A percentile compares a stretch with the other conserved stretches of the same genome.
Evolutionary conservation across 1,140 invertebrate species (phyloP).

Genomic region (Danaus plexippus): DNA sequence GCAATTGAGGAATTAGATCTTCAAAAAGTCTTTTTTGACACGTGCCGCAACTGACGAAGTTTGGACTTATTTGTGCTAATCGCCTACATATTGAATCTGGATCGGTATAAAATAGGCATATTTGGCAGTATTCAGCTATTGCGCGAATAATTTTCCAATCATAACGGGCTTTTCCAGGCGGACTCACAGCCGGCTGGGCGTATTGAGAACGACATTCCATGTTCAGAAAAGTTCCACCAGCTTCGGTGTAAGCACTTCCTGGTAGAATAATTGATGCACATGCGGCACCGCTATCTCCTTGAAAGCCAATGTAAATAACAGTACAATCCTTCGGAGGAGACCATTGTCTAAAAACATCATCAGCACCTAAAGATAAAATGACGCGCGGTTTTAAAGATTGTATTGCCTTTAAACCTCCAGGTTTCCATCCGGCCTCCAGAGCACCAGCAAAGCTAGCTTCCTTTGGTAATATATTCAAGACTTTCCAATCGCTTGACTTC

Average conservation of each 20-base stretch:
- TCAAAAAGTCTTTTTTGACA: constrained; percentile 44
- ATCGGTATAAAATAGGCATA: constrained; percentile 45
- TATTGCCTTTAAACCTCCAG: constrained; percentile 35
- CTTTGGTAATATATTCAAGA: constrained; percentile 48
- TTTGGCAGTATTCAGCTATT: constrained; percentile 40
- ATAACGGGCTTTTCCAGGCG: constrained; percentile 47
- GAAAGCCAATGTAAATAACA: constrained; percentile 75
- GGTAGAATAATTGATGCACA: constrained; percentile 83
- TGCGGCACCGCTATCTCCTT: constrained; percentile 81
- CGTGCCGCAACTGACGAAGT: constrained; percentile 33
- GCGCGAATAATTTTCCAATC: constrained; percentile 62
- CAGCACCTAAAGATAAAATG: constrained; percentile 53
- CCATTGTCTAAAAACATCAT: constrained; percentile 51
- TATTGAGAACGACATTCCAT: constrained; percentile 55
- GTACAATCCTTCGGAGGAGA: constrained; percentile 23
- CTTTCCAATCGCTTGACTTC: constrained; percentile 31
- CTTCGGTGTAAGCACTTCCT: constrained; percentile 82
- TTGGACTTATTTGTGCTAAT: constrained; percentile 50
- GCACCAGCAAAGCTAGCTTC: constrained; percentile 59
- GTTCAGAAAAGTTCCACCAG: constrained; percentile 51
- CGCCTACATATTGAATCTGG: constrained; percentile 31
- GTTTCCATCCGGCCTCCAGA: constrained; percentile 53
- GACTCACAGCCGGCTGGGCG: constrained; percentile 49
- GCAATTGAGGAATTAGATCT: constrained; percentile 24
- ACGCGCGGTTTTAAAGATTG: constrained; percentile 25